These are phyloP conservation scores for Idaea aversata DNA, from an alignment of 2,888 invertebrate species.

Conservation along the genomic window DNA sequence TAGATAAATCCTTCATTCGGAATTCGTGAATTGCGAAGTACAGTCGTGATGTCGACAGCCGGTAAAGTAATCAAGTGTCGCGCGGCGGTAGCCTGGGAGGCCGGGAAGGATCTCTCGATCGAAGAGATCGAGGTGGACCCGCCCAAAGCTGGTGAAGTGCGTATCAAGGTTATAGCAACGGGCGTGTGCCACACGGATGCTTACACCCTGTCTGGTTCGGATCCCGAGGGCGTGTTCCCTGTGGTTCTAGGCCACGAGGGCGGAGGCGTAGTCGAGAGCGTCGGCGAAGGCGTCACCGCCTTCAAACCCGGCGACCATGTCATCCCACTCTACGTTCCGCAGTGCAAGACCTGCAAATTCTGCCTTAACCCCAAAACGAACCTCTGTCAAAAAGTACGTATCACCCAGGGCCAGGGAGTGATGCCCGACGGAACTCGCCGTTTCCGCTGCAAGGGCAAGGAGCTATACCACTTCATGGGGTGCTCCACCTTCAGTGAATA, in stretches of 20 bases:
- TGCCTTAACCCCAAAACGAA: constrained; percentile 98
- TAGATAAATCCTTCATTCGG: not conserved
- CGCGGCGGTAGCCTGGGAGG: constrained; percentile 98
- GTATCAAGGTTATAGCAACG: constrained; percentile 88
- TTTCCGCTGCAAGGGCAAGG: constrained; percentile 88
- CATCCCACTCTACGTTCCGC: constrained; percentile 97
- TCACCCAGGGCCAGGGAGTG: constrained; percentile 91
- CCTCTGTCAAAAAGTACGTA: constrained; percentile 95
- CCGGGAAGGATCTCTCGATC: constrained; percentile 92
- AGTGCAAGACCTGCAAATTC: constrained; percentile 98
- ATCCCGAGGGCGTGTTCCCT: constrained; percentile 95
- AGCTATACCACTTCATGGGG: constrained; percentile 96
- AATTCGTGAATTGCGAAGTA: constrained; percentile 24
- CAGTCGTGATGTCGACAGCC: constrained; percentile 60
- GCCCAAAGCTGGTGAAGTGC: constrained; percentile 95
- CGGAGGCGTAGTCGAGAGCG: constrained; percentile 96
- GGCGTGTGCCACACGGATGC: constrained; percentile 96
- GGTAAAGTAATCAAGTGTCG: constrained; percentile 91
- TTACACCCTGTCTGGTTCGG: constrained; percentile 92
- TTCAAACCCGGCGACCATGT: constrained; percentile 97
- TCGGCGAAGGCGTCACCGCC: constrained; percentile 94
- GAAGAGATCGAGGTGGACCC: constrained; percentile 97
- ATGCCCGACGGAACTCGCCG: constrained; percentile 96
- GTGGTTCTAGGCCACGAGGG: constrained; percentile 98
- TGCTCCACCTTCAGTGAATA: constrained; percentile 97